Evolutionary conservation across 2,797 vertebrate genomes (phyloP).

Genomic region (Neosilurus hyrtlii): DNA sequence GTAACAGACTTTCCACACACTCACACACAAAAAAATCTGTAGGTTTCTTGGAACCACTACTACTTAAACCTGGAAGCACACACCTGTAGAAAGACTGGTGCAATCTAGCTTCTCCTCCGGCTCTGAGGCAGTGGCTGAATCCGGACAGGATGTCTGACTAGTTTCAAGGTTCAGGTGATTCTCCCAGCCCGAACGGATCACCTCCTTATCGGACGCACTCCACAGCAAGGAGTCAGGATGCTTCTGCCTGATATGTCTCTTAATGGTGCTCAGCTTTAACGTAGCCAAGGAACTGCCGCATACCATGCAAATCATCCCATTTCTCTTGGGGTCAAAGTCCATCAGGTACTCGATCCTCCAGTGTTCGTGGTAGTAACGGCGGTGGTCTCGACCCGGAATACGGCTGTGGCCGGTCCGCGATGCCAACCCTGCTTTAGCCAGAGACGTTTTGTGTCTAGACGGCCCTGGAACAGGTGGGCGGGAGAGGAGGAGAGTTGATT

Average conservation of each 20-base stretch:
- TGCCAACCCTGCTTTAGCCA: slow-evolving; percentile 69
- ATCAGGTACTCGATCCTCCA: slow-evolving; percentile 93
- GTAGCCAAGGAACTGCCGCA: slow-evolving; percentile 81
- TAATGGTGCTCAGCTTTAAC: slow-evolving; percentile 85
- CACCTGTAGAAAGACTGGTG: slow-evolving; percentile 64
- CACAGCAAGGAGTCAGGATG: slow-evolving; percentile 89
- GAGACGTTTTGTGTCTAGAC: slow-evolving; percentile 57
- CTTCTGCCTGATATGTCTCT: slow-evolving; percentile 90
- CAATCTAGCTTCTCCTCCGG: slow-evolving; percentile 58
- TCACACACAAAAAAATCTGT: background rate
- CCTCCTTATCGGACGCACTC: slow-evolving; percentile 85
- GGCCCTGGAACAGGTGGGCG: slow-evolving; percentile 62
- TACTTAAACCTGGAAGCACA: slow-evolving; percentile 22
- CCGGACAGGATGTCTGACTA: slow-evolving; percentile 58
- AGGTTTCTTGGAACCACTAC: background rate
- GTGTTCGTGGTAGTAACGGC: slow-evolving; percentile 92
- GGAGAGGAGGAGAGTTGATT: slow-evolving; percentile 72
- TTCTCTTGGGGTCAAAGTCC: slow-evolving; percentile 86
- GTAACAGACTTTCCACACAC: background rate
- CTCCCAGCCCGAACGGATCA: slow-evolving; percentile 89
- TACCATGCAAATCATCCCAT: slow-evolving; percentile 95
- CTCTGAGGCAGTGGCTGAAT: slow-evolving; percentile 26
- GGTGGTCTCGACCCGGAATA: slow-evolving; percentile 86
- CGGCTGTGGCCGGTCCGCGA: slow-evolving; percentile 82
- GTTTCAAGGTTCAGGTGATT: slow-evolving; percentile 80